These are phyloP conservation scores for Drosophila vallismaia DNA, from an alignment of 2,888 invertebrate genomes.

Conservation along the genomic window DNA sequence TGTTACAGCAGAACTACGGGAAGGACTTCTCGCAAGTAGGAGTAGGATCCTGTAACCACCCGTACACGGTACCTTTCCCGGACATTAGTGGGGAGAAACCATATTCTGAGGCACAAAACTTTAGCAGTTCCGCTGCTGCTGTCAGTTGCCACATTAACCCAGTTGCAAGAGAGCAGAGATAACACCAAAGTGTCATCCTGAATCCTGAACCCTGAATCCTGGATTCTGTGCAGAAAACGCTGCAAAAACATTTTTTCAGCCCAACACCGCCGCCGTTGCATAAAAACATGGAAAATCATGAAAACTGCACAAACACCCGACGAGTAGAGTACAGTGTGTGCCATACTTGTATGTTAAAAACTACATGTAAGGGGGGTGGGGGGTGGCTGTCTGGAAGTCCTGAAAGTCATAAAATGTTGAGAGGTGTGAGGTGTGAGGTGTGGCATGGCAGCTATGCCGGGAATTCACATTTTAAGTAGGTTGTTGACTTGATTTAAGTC, in stretches of 20 bases:
- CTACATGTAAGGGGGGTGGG: neutral
- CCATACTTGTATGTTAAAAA: neutral
- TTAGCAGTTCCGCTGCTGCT: slow-evolving; percentile 34
- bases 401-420: slow-evolving; percentile 18
- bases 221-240: slow-evolving; percentile 32
- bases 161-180: slow-evolving; percentile 60
- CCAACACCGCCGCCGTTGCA: slow-evolving; percentile 24
- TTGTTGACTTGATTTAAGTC: slow-evolving; percentile 1
- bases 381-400: slow-evolving; percentile 18
- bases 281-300: slow-evolving; percentile 60
- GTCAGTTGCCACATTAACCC: slow-evolving; percentile 68
- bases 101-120: slow-evolving; percentile 25
- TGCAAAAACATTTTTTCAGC: slow-evolving; percentile 59
- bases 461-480: slow-evolving; percentile 1
- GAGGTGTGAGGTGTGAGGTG: slow-evolving; percentile 30
- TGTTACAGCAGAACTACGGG: slow-evolving; percentile 41
- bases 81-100: slow-evolving; percentile 34
- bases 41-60: neutral
- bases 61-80: neutral
- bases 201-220: slow-evolving; percentile 2
- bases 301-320: slow-evolving; percentile 43
- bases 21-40: neutral
- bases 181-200: slow-evolving; percentile 70
- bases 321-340: slow-evolving; percentile 10
- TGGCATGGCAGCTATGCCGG: slow-evolving; percentile 8